A percentile compares a stretch with the other conserved stretches of the same genome.
These are phyloP conservation scores for Xenopus borealis DNA, from an alignment of 2,113 vertebrate species.

Conservation along the genomic window DNA sequence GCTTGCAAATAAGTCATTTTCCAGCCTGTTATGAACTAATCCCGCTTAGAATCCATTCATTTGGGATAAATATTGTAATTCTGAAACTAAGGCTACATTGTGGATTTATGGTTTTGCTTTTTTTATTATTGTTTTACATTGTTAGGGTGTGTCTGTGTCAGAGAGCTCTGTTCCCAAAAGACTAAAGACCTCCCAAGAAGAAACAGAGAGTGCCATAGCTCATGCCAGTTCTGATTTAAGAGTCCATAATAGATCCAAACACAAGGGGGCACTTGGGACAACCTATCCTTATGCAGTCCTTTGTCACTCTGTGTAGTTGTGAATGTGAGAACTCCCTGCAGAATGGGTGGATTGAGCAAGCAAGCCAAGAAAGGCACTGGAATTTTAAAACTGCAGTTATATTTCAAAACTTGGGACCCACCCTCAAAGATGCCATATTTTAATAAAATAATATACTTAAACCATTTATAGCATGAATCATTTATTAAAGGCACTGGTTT, in stretches of 20 bases:
- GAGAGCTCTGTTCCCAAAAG: not conserved
- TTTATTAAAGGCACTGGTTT: not conserved
- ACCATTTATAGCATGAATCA: no score
- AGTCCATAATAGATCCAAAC: conserved; percentile 1
- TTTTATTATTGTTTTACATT: conserved; percentile 3
- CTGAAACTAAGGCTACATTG: not conserved
- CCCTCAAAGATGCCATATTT: conserved; percentile 2
- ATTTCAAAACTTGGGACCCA: not conserved
- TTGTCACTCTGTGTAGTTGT: conserved; percentile 5
- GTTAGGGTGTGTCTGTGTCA: conserved; percentile 11
- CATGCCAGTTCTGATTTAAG: not conserved
- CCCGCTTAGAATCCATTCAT: not conserved
- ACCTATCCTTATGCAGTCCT: not conserved
- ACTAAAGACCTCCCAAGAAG: conserved; percentile 21
- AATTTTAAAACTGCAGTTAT: conserved; percentile 1
- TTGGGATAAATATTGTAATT: conserved; percentile 3
- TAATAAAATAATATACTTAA: not conserved
- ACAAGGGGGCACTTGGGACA: not conserved
- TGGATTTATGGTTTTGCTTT: conserved; percentile 7
- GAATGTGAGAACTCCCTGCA: conserved; percentile 1
- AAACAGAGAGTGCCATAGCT: not conserved
- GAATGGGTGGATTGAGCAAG: conserved; percentile 12
- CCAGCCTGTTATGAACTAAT: not conserved
- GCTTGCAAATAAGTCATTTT: conserved; percentile 6
- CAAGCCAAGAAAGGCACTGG: conserved; percentile 2